Base-by-base conservation (phyloP, 2,113 vertebrate genomes). In the Saguinus imperator region DNA sequence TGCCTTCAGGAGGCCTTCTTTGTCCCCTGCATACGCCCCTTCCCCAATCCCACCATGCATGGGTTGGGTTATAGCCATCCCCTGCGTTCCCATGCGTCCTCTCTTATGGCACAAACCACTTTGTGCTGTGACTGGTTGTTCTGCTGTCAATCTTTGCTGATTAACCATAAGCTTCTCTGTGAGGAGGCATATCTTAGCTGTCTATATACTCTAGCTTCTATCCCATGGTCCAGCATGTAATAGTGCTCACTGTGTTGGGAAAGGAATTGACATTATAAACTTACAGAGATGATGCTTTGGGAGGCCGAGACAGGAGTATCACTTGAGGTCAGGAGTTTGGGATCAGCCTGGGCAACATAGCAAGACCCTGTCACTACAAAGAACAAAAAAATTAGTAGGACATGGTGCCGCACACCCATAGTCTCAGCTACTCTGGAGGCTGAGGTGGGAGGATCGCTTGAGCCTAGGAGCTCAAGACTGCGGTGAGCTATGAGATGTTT, bases 11-110 rank as follows among this genome's bases (percentile, higher is more conserved):
- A 64, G 85, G 57, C 52, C 40, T 66, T 35, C 76, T 85, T 32
- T n/a, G 75, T 68, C 1, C 32, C 11, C 40, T 40, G 7, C n/a
- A n/a, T 40, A 14, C 2, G 29, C 25, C 35, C n/a, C 8, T 72
- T 21, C 43, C 66, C 20, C 40, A 50, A 4, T 29, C 43, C 50
- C 45, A 6, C 25, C 3, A 13, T 0, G 11, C 2, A 14, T 1
- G 0, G 8, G 6, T 14, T 73, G 52, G 52, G 25, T 45, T 27
- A 61, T 20, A 61, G 43, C 25, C 0, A 0, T 64, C 11, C 87
- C 37, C 81, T 35, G n/a, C 10, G 6, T 40, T 93, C 58, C 25
- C 35, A 7, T 0, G 6, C 4, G 6, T 17, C 35, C 73, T 48
- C 93, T 43, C 0, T 37, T 50, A 20, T 1, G 20, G 18, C 32